Conservation (phyloP, 1,140 invertebrate genomes). For the Aphaenogaster rudis region DNA sequence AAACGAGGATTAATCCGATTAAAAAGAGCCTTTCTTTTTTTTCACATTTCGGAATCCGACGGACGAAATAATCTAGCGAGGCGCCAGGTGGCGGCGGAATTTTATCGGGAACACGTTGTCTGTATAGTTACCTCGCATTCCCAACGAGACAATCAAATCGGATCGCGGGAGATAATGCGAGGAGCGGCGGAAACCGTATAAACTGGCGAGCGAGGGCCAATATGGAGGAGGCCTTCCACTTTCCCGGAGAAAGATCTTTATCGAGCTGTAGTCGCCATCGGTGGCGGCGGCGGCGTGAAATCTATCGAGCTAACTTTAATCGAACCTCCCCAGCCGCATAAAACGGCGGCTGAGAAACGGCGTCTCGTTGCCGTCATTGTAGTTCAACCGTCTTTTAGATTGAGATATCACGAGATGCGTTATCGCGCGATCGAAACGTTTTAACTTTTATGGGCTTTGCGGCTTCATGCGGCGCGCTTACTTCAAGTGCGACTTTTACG, state of each 20-base stretch:
- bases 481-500: conserved; percentile 3
- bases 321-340: conserved; percentile 41
- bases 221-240: conserved; percentile 49
- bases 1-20: conserved; percentile 31
- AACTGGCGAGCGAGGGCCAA: conserved; percentile 13
- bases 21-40: conserved; percentile 2
- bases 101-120: conserved; percentile 52
- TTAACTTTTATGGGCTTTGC: conserved; percentile 66
- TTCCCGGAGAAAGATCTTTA: conserved; percentile 60
- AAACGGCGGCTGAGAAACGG: conserved; percentile 35
- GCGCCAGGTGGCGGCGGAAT: conserved; percentile 60
- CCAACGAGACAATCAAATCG: conserved; percentile 62
- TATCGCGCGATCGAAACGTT: conserved; percentile 61
- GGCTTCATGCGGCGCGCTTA: conserved; percentile 35
- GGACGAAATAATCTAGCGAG: conserved; percentile 61
- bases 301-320: conserved; percentile 73
- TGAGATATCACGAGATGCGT: conserved; percentile 62
- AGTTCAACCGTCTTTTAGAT: conserved; percentile 40
- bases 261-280: conserved; percentile 50
- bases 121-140: conserved; percentile 38
- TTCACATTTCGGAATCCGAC: neutral
- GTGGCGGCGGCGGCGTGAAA: conserved; percentile 49
- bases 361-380: neutral
- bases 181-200: conserved; percentile 36
- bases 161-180: conserved; percentile 61